Evolutionary conservation across 2,888 invertebrate species (phyloP).

Genomic region (Ophion slaviceki): DNA sequence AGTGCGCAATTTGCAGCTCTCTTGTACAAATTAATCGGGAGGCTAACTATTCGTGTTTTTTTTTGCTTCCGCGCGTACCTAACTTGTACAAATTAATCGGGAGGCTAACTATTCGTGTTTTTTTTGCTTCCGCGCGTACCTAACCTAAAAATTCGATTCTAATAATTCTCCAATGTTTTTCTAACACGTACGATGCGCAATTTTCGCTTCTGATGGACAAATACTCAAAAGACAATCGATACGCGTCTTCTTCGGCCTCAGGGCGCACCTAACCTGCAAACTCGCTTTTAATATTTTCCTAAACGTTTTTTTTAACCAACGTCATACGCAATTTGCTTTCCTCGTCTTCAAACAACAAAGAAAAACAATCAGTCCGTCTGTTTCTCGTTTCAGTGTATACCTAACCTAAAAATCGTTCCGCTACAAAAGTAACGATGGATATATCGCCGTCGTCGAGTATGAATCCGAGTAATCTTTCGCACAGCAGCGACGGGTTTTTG

Average conservation of each 20-base stretch:
- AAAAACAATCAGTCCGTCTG: background rate
- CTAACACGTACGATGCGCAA: background rate
- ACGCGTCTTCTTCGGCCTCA: background rate
- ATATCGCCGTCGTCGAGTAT: conserved; percentile 75
- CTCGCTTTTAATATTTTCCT: no score
- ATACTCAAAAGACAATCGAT: background rate
- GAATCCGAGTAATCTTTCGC: conserved; percentile 73
- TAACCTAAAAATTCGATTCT: background rate
- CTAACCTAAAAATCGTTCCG: conserved; percentile 35
- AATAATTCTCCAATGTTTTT: background rate
- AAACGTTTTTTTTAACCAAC: no score
- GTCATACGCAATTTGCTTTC: no score
- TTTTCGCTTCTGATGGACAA: background rate
- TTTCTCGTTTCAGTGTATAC: background rate
- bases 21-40: background rate
- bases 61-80: no score
- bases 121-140: background rate
- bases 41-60: background rate
- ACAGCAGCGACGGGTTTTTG: conserved; percentile 76
- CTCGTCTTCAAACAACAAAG: no score
- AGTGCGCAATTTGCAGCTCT: no score
- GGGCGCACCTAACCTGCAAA: background rate
- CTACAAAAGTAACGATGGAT: conserved; percentile 70
- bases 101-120: background rate
- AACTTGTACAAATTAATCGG: background rate